Base-by-base conservation (phyloP, 2,113 vertebrate genomes). In the Megaleporinus macrocephalus region DNA sequence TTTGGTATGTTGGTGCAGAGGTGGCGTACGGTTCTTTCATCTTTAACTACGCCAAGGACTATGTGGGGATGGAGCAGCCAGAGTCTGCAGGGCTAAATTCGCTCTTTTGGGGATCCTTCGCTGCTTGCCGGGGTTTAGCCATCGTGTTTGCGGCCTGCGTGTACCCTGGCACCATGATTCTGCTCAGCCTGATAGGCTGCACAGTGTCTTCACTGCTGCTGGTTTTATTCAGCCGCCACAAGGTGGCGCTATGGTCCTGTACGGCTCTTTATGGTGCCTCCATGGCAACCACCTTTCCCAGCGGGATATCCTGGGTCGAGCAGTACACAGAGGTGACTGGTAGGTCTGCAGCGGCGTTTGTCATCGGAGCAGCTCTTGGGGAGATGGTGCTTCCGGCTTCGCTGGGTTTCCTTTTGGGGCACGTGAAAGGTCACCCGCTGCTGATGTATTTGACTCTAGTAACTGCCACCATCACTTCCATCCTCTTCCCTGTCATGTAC, bases 241-340 rank as follows among this genome's bases (percentile, higher is more conserved):
- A 3, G 0, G n/a, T 84, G 5, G 89, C 81, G 0, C 91, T 99
- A 55, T 99, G 98, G 98, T 9, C 78, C 0, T 95, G 95, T 13
- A 95, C 90, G 0, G 91, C 92, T 0, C 79, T 96, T 16, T 99
- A 99, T 0, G 97, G 98, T 0, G 95, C 95, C 0, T 98, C 97
- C 0, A 96, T 99, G 97, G 95, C 97, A 0, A 90, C 95, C 73
- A 95, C 93, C 0, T 98, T 98, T 83, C 98, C 98, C 84, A 98
- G 97, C 0, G 97, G 98, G 0, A 88, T 99, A 47, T 95, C 97
- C 33, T 99, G 98, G 98, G 61, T 96, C 27, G 97, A 98, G 78
- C 98, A 99, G 92, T 98, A 99, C 93, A 98, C 95, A 0, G 91
- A 92, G 0, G 90, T 98, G 55, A 95, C 93, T 0, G 94, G 95